Evolutionary conservation across 2,113 vertebrate species (phyloP), one percentile per base, ranked within the genome.

Genomic region (Gasterosteus aculeatus): DNA sequence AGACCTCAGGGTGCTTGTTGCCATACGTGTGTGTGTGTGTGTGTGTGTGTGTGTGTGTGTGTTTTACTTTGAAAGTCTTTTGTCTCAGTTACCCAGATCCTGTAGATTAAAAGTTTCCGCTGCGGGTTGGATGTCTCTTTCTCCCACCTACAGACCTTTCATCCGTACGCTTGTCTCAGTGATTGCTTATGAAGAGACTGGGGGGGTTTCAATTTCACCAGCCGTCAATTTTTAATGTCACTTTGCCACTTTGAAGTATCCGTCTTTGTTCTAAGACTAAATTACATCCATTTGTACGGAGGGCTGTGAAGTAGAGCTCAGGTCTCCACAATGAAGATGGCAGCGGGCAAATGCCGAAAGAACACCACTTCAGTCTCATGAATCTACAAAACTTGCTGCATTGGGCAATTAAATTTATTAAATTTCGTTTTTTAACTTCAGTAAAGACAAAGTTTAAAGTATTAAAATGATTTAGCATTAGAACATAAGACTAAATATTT

Each of bases 101-200:
- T 22, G 10, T 54, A 80, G 73, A 82, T 85, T 85, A 63, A 64
- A 57, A 42, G 29, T 80, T 78, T 85, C 74, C 59, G 39, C 18
- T 70, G 70, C 72, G 26, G 58, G 67, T 11, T 18, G 35, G 4
- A 18, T n/a, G 19, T 18, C 16, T 49, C 58, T 22, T 38, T 41
- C 41, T 75, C 38, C 44, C 38, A 33, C 51, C 16, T 29, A 8
- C 26, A 60, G 62, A 26, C 38, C 66, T 69, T 66, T 80, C 56
- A 78, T 80, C 41, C 67, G 29, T 26, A 19, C 54, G 65, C 38
- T 68, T 63, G 41, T 65, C 26, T 19, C 68, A 60, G 63, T 82
- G 71, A 82, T 66, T 58, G 29, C 49, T 56, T 29, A 35, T 62
- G 5, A 64, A 46, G 62, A 81, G 59, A 65, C 4, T 62, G 22